These are phyloP conservation scores for Bucco capensis DNA, from an alignment of 2,113 vertebrate genomes.

Conservation along the genomic window DNA sequence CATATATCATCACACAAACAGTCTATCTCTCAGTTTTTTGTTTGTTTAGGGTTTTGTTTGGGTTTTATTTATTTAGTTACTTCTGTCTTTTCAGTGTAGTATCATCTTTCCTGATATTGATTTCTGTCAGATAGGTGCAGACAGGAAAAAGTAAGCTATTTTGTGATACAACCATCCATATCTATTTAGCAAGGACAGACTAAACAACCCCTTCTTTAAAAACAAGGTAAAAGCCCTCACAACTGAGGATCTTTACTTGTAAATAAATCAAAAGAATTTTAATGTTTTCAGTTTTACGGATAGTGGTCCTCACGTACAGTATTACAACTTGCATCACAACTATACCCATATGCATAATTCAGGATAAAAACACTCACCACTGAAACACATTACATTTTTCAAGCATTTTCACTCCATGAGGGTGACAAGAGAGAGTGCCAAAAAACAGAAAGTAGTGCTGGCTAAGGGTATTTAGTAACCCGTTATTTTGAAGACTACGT, in stretches of 20 bases:
- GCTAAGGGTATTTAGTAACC: constrained; percentile 92
- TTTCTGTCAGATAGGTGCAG: background rate
- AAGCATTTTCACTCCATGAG: constrained; percentile 93
- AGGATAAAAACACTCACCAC: constrained; percentile 78
- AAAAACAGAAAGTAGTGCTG: constrained; percentile 98
- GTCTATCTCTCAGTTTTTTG: background rate
- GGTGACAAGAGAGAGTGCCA: constrained; percentile 93
- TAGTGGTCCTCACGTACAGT: background rate
- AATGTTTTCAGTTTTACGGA: background rate
- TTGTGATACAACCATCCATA: background rate
- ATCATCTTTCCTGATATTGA: background rate
- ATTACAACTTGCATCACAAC: background rate
- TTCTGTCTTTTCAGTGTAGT: background rate
- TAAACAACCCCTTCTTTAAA: background rate
- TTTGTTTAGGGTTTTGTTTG: background rate
- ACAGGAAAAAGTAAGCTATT: background rate
- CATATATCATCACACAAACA: background rate
- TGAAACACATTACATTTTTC: constrained; percentile 98
- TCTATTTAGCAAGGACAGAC: background rate
- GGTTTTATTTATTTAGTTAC: background rate
- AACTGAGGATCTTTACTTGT: background rate
- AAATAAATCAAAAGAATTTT: background rate
- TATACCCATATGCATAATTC: background rate
- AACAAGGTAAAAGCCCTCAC: background rate
- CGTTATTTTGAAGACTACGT: constrained; percentile 92